Conservation (phyloP, 2,797 vertebrate genomes). For the Carcharodon carcharias region DNA sequence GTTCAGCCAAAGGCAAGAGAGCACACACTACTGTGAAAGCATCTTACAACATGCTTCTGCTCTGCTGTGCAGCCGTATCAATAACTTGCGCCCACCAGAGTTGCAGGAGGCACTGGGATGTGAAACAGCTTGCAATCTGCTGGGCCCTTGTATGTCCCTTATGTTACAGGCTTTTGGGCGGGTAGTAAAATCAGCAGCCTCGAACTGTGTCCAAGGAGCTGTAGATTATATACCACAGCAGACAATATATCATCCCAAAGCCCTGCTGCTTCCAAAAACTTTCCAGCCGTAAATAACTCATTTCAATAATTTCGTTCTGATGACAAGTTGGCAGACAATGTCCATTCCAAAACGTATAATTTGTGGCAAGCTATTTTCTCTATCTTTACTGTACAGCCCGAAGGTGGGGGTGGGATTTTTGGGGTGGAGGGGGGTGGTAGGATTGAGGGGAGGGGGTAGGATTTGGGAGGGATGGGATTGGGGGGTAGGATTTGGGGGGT, state of each 20-base stretch:
- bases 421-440: background rate
- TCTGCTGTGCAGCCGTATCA: background rate
- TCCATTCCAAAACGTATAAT: background rate
- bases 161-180: background rate
- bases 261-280: background rate
- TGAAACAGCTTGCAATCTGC: background rate
- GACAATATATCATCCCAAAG: background rate
- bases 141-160: background rate
- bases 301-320: background rate
- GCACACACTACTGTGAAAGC: background rate
- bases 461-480: no score
- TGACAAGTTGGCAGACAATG: background rate
- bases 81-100: background rate
- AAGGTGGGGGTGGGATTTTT: background rate
- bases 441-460: no score
- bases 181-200: background rate
- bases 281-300: constrained; percentile 19
- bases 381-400: background rate
- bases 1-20: background rate
- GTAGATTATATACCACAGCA: background rate
- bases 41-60: background rate
- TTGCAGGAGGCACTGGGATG: background rate
- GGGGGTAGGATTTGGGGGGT: no score
- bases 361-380: background rate
- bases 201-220: background rate